Percentiles rank a stretch among this genome's conserved stretches.
Evolutionary conservation across 1,140 invertebrate genomes (phyloP).

Genomic region (Cyclina sinensis): DNA sequence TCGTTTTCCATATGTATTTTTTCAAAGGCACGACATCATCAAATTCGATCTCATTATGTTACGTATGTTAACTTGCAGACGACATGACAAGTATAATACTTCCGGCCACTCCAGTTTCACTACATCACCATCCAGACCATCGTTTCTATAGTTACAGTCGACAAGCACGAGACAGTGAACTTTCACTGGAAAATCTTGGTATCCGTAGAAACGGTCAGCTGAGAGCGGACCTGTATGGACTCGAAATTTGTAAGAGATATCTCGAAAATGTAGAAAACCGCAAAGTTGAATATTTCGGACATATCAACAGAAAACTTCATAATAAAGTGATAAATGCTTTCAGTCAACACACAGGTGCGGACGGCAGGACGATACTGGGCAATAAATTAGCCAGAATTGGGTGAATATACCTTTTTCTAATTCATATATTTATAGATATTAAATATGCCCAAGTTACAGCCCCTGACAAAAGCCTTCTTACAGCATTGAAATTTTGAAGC

Average conservation of each 20-base stretch:
- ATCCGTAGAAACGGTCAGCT: neutral
- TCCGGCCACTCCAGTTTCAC: neutral
- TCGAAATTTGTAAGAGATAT: slow-evolving; percentile 22
- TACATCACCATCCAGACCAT: neutral
- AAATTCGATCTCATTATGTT: too few relatives aligned
- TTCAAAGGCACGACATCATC: too few relatives aligned
- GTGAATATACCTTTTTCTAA: slow-evolving; percentile 17
- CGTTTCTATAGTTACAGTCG: neutral
- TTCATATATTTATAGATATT: too few relatives aligned
- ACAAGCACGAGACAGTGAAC: slow-evolving; percentile 12
- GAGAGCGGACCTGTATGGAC: neutral
- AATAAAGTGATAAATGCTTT: slow-evolving; percentile 22
- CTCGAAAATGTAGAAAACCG: neutral
- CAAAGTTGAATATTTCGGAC: neutral
- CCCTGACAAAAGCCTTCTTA: too few relatives aligned
- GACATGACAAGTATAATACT: slow-evolving; percentile 4
- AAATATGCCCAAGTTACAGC: too few relatives aligned
- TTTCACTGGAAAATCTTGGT: slow-evolving; percentile 15
- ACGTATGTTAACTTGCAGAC: neutral
- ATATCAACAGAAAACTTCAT: neutral
- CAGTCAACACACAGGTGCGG: neutral
- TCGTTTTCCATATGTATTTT: too few relatives aligned
- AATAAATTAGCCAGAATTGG: slow-evolving; percentile 42
- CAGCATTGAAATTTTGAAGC: too few relatives aligned
- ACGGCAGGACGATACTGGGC: neutral